Conservation (phyloP, 2,113 vertebrate genomes). For the Gavia stellata region DNA sequence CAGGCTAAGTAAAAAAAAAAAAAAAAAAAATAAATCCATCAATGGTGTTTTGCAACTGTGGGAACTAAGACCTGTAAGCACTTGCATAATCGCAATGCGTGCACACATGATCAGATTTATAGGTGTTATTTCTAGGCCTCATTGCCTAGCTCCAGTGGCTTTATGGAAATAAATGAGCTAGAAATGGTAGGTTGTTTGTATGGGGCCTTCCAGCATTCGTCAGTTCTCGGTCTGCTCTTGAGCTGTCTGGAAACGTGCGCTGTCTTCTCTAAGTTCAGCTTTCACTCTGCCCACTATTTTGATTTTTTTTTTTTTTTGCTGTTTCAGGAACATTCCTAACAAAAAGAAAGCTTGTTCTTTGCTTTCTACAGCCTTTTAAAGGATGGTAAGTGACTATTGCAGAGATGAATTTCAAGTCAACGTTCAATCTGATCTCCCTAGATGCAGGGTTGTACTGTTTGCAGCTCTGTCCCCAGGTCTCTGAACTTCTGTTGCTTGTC, state of each 20-base stretch:
- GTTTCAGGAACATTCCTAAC: not conserved
- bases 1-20: not conserved
- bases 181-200: not conserved
- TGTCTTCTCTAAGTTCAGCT: not conserved
- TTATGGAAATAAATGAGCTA: not conserved
- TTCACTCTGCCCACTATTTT: not conserved
- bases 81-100: rapidly evolving
- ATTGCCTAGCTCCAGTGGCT: not conserved
- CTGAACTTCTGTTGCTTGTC: not conserved
- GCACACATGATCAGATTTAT: not conserved
- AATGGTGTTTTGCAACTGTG: not conserved
- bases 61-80: not conserved
- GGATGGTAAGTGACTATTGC: not conserved
- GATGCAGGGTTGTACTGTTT: not conserved
- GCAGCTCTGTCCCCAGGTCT: not conserved
- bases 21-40: not conserved
- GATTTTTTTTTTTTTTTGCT: not conserved
- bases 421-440: not conserved
- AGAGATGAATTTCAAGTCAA: not conserved
- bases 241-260: not conserved
- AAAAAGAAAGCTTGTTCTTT: not conserved
- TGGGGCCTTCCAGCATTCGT: not conserved
- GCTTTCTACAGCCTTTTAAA: not conserved
- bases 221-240: not conserved
- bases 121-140: not conserved